phyloP scores from a whole-genome alignment of 2,113 vertebrate genomes.

The Corapipo altera region DNA sequence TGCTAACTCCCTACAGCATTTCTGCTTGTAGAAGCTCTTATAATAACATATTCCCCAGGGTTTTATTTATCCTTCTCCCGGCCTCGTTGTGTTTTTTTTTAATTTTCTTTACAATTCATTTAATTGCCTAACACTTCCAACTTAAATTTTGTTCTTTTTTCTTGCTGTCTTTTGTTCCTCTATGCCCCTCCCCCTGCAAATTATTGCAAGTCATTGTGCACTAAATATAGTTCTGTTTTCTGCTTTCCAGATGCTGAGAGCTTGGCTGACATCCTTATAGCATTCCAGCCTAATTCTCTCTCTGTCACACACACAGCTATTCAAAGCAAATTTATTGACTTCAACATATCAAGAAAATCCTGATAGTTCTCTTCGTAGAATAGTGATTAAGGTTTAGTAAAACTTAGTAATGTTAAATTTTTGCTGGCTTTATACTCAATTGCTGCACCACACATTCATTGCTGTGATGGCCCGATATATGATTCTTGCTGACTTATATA shows the following conservation, averaged over 20 bases:
- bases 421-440: not conserved
- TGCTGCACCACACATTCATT: not conserved
- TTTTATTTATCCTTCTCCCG: constrained; percentile 20
- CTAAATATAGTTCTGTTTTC: constrained; percentile 79
- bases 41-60: constrained; percentile 19
- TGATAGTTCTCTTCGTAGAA: not conserved
- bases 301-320: constrained; percentile 22
- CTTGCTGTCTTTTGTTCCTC: constrained; percentile 34
- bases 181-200: constrained; percentile 5
- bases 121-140: constrained; percentile 40
- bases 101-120: constrained; percentile 53
- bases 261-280: constrained; percentile 61
- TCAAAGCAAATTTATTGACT: constrained; percentile 42
- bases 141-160: constrained; percentile 45
- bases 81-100: not conserved
- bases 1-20: constrained; percentile 45
- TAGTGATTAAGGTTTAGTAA: not conserved
- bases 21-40: constrained; percentile 24
- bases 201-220: constrained; percentile 81
- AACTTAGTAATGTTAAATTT: not conserved
- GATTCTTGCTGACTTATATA: not conserved
- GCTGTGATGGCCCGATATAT: not conserved
- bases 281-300: constrained; percentile 69
- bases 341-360: constrained; percentile 4
- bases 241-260: constrained; percentile 77